Evolutionary conservation across 1,140 invertebrate species (phyloP), one percentile per base, ranked within the genome.

Genomic region (Battus philenor): DNA sequence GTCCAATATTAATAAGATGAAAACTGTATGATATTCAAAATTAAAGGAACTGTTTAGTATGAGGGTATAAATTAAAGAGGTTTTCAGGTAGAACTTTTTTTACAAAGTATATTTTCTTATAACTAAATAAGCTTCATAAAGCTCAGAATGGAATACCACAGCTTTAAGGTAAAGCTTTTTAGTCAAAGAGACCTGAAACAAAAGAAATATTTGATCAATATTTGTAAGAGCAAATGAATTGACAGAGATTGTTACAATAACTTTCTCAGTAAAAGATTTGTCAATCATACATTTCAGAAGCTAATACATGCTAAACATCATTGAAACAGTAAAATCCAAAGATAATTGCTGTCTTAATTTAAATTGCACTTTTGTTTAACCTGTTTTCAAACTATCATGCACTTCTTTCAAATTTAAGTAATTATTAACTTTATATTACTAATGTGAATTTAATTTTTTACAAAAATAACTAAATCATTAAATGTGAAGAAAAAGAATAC

Each of bases 101-200:
- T 76, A 69, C 65, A 72, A 73, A 77, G 62, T 68, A 50, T 68
- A 54, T 68, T 75, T 76, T 33, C 76, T 82, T 85, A 85, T 24
- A 73, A 69, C 62, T 80, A 80, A 74, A 73, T 11, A 71, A 72
- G 77, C 77, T 81, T 74, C 55, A 73, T 70, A 73, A 77, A 79
- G 74, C 68, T 73, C 51, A 66, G 43, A 64, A 59, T 81, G 81
- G 81, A 85, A 85, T 77, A 65, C 57, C 60, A 62, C 59, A 68
- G 68, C 76, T 68, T 76, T 62, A 53, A 49, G 49, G 62, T 65
- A 77, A 77, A 82, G 80, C 80, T 74, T 76, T 85, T 90, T 93
- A 93, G 75, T 93, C 91, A 73, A 93, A 93, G 61, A 93, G 89
- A 90, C 91, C 90, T 90, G 87, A 67, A 89, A 89, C 73, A 83